phyloP scores from a whole-genome alignment of 2,888 invertebrate species.

The Drosophila fungiperda region DNA sequence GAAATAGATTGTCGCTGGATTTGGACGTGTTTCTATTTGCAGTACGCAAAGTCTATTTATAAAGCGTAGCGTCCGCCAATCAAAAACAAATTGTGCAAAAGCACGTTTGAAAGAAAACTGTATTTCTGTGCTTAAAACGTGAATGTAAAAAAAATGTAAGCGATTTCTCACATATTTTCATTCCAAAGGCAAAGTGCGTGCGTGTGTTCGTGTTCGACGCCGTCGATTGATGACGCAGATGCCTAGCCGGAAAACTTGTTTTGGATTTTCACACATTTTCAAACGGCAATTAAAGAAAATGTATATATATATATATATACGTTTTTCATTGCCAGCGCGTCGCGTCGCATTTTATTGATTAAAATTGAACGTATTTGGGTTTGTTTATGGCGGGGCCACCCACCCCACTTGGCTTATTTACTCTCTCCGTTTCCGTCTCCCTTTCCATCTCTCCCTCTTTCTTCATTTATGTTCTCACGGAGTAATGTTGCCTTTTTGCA shows the following conservation, averaged over 20 bases:
- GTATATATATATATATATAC: not conserved
- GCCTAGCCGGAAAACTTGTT: conserved; percentile 67
- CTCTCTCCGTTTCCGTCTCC: not conserved
- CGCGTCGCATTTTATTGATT: conserved; percentile 58
- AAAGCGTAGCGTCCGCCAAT: conserved; percentile 40
- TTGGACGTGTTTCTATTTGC: conserved; percentile 43
- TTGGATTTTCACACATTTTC: conserved; percentile 57
- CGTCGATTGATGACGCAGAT: conserved; percentile 41
- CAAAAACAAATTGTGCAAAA: conserved; percentile 36
- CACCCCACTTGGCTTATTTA: conserved; percentile 8
- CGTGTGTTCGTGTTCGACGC: conserved; percentile 5
- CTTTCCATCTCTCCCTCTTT: not conserved
- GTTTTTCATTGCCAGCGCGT: conserved; percentile 1
- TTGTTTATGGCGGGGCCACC: conserved; percentile 47
- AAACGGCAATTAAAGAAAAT: conserved; percentile 23
- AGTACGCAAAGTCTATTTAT: conserved; percentile 42
- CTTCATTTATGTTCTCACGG: conserved; percentile 13
- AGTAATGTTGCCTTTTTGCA: conserved; percentile 14
- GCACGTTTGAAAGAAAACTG: conserved; percentile 34
- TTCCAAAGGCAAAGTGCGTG: not conserved
- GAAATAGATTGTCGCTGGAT: conserved; percentile 19
- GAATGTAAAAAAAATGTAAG: conserved; percentile 62
- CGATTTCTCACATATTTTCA: conserved; percentile 4
- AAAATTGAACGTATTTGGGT: conserved; percentile 16
- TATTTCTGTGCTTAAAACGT: conserved; percentile 36